Conservation (phyloP, 2,797 vertebrate genomes). For the Allobates femoralis region DNA sequence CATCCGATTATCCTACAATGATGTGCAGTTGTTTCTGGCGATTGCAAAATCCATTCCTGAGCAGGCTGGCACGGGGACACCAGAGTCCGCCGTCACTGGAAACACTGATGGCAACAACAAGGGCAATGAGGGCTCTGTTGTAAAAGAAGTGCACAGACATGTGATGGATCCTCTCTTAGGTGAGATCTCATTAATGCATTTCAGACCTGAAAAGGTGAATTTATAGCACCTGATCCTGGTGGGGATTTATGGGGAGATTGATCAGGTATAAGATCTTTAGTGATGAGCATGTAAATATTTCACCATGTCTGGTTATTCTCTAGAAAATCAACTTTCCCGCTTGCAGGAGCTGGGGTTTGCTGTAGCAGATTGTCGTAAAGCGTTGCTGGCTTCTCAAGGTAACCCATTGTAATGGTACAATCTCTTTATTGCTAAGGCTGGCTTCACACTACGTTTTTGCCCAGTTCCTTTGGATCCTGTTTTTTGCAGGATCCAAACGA, state of each 20-base stretch:
- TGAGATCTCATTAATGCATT: constrained; percentile 67
- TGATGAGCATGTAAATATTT: neutral
- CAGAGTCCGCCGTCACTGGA: constrained; percentile 58
- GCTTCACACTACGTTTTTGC: no score
- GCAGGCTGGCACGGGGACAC: constrained; percentile 70
- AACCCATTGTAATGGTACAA: constrained; percentile 37
- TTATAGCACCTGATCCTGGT: neutral
- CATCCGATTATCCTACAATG: constrained; percentile 96
- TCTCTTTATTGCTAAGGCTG: neutral
- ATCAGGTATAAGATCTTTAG: neutral
- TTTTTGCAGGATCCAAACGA: no score
- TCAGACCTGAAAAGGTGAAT: neutral
- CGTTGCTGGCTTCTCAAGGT: constrained; percentile 90
- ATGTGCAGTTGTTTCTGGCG: constrained; percentile 93
- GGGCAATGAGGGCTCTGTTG: constrained; percentile 56
- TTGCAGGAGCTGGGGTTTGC: constrained; percentile 91
- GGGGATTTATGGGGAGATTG: neutral
- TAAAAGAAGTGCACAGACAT: constrained; percentile 69
- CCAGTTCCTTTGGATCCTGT: no score
- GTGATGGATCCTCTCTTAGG: constrained; percentile 84
- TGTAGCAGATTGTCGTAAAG: constrained; percentile 88
- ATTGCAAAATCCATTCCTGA: constrained; percentile 93
- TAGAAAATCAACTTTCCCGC: constrained; percentile 86
- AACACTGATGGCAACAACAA: constrained; percentile 53
- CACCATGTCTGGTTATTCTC: neutral